phyloP scores from a whole-genome alignment of 2,888 invertebrate genomes.

The Selenia dentaria region DNA sequence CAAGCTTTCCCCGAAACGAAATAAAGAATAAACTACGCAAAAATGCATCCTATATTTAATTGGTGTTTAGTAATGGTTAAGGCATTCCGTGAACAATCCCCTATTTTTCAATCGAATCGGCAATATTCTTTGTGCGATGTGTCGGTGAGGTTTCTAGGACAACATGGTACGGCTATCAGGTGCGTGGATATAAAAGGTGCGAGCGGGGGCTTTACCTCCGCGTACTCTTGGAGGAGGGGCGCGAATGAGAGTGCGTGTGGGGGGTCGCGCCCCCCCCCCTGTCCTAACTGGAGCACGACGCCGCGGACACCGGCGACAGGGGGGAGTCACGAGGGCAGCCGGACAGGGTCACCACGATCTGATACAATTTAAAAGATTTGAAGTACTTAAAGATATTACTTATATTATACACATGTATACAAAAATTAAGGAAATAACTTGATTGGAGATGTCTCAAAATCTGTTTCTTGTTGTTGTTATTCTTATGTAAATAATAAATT shows the following conservation, averaged over 20 bases:
- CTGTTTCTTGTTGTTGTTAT: no score
- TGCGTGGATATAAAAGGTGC: conserved; percentile 62
- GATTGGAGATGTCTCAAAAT: no score
- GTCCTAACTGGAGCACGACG: conserved; percentile 96
- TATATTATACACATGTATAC: no score
- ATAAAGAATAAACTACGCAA: conserved; percentile 13
- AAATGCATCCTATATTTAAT: conserved; percentile 35
- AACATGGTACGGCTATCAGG: conserved; percentile 29
- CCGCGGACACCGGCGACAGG: conserved; percentile 94
- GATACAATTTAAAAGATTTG: conserved; percentile 12
- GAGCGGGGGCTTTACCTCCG: conserved; percentile 74
- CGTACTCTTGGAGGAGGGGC: conserved; percentile 82
- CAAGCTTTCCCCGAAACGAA: conserved; percentile 11
- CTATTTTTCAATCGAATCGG: conserved; percentile 10
- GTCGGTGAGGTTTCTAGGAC: conserved; percentile 18
- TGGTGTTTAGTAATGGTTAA: conserved; percentile 34
- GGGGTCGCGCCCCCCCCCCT: conserved; percentile 84
- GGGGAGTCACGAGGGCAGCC: conserved; percentile 95
- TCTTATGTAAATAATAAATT: no score
- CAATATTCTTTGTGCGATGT: conserved; percentile 8
- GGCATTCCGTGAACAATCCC: conserved; percentile 20
- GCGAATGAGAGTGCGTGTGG: conserved; percentile 80
- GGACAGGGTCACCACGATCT: conserved; percentile 93
- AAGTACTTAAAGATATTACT: background rate
- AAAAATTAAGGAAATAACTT: no score